Percentiles rank a stretch among this genome's conserved stretches.
Conservation (phyloP, 1,140 invertebrate species). For the Monochamus saltuarius region DNA sequence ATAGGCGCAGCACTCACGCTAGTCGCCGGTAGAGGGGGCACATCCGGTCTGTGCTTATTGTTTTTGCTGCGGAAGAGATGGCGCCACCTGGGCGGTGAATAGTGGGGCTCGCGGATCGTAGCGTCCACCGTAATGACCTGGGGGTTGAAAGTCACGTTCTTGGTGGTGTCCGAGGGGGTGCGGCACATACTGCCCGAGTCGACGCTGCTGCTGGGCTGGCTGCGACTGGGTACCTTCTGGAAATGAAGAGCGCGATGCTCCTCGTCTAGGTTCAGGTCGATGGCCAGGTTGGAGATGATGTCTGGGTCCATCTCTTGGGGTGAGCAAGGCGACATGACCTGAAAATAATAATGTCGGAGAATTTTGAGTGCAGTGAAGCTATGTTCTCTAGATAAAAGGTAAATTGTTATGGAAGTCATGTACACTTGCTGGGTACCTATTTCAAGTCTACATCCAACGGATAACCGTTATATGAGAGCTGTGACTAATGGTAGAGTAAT, state of each 20-base stretch:
- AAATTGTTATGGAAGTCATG: too few species aligned
- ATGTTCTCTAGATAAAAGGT: too few species aligned
- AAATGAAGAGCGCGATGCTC: conserved; percentile 44
- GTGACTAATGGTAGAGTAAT: too few species aligned
- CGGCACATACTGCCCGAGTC: conserved; percentile 45
- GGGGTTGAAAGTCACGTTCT: conserved; percentile 51
- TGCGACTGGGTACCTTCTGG: conserved; percentile 20
- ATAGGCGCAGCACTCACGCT: conserved; percentile 28
- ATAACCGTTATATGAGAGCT: too few species aligned
- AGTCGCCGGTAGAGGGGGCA: conserved; percentile 19
- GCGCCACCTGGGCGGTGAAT: conserved; percentile 35
- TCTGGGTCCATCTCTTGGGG: conserved; percentile 46
- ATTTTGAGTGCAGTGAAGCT: too few species aligned
- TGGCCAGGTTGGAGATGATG: conserved; percentile 48
- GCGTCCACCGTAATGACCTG: conserved; percentile 39
- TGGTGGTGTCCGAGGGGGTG: conserved; percentile 45
- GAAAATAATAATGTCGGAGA: conserved; percentile 5
- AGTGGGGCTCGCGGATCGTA: conserved; percentile 17
- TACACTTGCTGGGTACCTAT: too few species aligned
- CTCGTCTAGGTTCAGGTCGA: conserved; percentile 47
- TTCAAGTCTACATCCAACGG: too few species aligned
- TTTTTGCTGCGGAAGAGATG: conserved; percentile 34
- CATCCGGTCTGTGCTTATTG: conserved; percentile 30
- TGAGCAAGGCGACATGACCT: conserved; percentile 29
- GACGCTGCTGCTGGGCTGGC: conserved; percentile 32